These are phyloP conservation scores for Virgularia gustaviana DNA, from an alignment of 92 coral and sea anemone species.

Conservation along the genomic window DNA sequence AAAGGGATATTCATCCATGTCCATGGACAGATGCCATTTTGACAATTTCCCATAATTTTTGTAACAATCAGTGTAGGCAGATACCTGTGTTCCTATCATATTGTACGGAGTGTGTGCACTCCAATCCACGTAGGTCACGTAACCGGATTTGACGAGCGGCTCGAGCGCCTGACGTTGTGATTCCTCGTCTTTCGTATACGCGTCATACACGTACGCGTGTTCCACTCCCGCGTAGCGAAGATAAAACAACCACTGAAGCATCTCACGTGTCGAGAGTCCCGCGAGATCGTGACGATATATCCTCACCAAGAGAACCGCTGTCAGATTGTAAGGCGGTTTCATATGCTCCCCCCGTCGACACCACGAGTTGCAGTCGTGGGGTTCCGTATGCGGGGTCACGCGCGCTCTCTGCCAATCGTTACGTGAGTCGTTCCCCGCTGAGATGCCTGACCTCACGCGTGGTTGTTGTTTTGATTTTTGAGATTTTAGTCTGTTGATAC, in stretches of 20 bases:
- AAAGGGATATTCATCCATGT: constrained; percentile 66
- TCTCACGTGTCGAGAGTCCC: constrained; percentile 55
- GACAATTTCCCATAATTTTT: not conserved
- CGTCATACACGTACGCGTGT: constrained; percentile 63
- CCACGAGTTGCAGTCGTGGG: constrained; percentile 55
- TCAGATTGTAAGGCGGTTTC: constrained; percentile 49
- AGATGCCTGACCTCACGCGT: too few relatives aligned
- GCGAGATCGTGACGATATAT: constrained; percentile 43
- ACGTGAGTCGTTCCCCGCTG: too few relatives aligned
- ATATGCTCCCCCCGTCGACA: constrained; percentile 40
- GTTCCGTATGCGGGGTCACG: too few relatives aligned
- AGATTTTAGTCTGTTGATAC: too few relatives aligned
- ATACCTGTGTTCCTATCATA: constrained; percentile 49
- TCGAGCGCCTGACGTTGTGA: constrained; percentile 55
- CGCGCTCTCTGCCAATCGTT: too few relatives aligned
- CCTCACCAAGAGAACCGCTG: constrained; percentile 55
- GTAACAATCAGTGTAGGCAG: constrained; percentile 50
- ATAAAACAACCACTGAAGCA: constrained; percentile 60
- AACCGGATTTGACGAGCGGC: constrained; percentile 44
- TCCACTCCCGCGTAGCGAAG: constrained; percentile 62
- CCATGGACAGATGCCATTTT: constrained; percentile 44
- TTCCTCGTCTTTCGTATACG: constrained; percentile 51
- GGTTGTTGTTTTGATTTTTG: too few relatives aligned
- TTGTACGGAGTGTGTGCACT: constrained; percentile 54
- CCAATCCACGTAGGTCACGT: constrained; percentile 64